Conservation (phyloP, 2,888 invertebrate species). For the Ophioninae sp. region DNA sequence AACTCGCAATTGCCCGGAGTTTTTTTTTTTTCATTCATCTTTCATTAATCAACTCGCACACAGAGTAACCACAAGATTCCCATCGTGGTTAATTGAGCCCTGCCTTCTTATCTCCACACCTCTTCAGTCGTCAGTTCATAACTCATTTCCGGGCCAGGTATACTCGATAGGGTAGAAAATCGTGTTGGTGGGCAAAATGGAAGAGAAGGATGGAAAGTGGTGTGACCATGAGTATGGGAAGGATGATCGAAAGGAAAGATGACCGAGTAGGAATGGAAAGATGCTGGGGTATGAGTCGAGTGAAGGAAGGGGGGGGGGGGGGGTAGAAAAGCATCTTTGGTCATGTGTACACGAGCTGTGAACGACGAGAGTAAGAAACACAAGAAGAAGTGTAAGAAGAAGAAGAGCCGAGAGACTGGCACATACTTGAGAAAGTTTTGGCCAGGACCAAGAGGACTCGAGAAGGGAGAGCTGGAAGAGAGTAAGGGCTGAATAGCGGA, state of each 20-base stretch:
- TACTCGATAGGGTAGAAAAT: constrained; percentile 55
- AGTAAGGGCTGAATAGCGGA: not conserved
- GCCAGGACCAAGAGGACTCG: constrained; percentile 60
- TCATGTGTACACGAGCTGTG: constrained; percentile 30
- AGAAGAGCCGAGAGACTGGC: constrained; percentile 65
- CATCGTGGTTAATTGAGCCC: not conserved
- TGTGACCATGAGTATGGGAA: constrained; percentile 1
- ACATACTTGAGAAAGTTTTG: constrained; percentile 80
- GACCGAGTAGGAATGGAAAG: not conserved
- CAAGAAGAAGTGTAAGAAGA: constrained; percentile 12
- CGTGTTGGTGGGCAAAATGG: not conserved
- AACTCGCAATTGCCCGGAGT: no score
- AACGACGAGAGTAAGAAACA: constrained; percentile 46
- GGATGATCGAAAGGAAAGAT: constrained; percentile 4
- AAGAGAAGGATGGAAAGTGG: constrained; percentile 58
- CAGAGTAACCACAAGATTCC: no score
- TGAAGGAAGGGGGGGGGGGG: no score
- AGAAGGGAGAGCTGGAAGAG: constrained; percentile 9
- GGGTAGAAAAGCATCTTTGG: constrained; percentile 17
- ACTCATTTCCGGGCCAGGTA: constrained; percentile 68
- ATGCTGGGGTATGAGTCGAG: not conserved
- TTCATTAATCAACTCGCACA: no score
- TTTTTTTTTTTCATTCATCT: no score
- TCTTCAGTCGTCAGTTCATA: constrained; percentile 71
- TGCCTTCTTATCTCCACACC: constrained; percentile 56